phyloP scores from a whole-genome alignment of 1,140 invertebrate species.

The Drosophila sucinea region DNA sequence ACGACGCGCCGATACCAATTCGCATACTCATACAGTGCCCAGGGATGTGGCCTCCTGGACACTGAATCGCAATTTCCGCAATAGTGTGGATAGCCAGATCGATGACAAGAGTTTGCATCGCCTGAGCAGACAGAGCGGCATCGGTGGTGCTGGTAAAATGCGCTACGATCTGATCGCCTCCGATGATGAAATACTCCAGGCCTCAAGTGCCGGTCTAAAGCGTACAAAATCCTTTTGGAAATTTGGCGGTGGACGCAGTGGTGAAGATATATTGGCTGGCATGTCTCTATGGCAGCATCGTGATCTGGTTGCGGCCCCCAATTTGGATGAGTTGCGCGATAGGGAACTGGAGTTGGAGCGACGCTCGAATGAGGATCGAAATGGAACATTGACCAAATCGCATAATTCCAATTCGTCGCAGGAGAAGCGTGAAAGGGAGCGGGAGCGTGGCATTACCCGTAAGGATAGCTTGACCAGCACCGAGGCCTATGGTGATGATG shows the following conservation, averaged over 20 bases:
- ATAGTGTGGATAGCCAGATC: constrained; percentile 78
- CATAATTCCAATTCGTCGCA: constrained; percentile 71
- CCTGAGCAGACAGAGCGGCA: constrained; percentile 56
- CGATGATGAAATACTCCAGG: constrained; percentile 79
- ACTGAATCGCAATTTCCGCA: constrained; percentile 76
- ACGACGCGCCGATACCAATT: constrained; percentile 75
- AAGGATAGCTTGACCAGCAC: constrained; percentile 80
- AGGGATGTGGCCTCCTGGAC: constrained; percentile 79
- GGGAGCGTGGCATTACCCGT: constrained; percentile 31
- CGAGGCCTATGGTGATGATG: constrained; percentile 72
- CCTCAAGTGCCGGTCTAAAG: constrained; percentile 85
- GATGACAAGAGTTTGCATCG: constrained; percentile 73
- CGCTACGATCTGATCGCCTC: constrained; percentile 84
- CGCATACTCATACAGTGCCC: constrained; percentile 65
- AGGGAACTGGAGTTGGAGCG: constrained; percentile 75
- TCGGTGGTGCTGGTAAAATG: constrained; percentile 65
- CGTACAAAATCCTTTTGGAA: constrained; percentile 93
- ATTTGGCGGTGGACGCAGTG: constrained; percentile 86
- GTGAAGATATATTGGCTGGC: constrained; percentile 89
- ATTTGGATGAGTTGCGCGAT: constrained; percentile 80
- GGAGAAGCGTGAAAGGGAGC: constrained; percentile 66
- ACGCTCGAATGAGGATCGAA: constrained; percentile 82
- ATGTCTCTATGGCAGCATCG: constrained; percentile 93
- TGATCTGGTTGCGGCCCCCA: constrained; percentile 87
- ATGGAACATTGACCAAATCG: constrained; percentile 71